Conservation (phyloP, 2,888 invertebrate genomes). For the Punctoribates punctum region DNA sequence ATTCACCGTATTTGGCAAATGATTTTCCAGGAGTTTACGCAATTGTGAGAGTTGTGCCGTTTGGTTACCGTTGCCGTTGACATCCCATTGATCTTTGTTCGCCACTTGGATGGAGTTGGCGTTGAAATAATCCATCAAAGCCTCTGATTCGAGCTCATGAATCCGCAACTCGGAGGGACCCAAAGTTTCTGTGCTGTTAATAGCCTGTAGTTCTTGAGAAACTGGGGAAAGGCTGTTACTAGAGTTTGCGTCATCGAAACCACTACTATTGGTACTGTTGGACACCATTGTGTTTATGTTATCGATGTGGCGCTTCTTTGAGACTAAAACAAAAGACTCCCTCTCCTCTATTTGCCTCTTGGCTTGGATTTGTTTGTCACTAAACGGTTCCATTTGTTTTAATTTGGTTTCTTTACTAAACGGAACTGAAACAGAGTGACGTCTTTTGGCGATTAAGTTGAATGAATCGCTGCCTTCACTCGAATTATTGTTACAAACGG, state of each 20-base stretch:
- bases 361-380: constrained; percentile 16
- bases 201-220: constrained; percentile 5
- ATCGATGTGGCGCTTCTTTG: constrained; percentile 46
- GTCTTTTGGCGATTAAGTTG: constrained; percentile 2
- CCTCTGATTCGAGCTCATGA: constrained; percentile 57
- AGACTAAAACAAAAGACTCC: constrained; percentile 10
- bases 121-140: constrained; percentile 67
- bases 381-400: neutral
- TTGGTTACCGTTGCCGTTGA: constrained; percentile 39
- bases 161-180: constrained; percentile 47
- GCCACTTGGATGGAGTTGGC: neutral
- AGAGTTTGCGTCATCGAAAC: constrained; percentile 33
- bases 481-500: constrained; percentile 3
- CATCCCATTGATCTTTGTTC: constrained; percentile 62
- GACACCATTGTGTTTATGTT: constrained; percentile 23
- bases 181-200: neutral
- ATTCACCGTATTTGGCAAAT: constrained; percentile 55
- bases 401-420: neutral
- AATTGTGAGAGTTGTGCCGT: constrained; percentile 64
- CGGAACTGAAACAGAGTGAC: constrained; percentile 30
- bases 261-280: constrained; percentile 35
- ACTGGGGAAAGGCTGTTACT: constrained; percentile 33
- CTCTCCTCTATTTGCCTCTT: constrained; percentile 46
- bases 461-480: neutral
- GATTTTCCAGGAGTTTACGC: constrained; percentile 66